These are phyloP conservation scores for Pristionchus maxplancki DNA, from an alignment of 2,888 invertebrate species.

Conservation along the genomic window DNA sequence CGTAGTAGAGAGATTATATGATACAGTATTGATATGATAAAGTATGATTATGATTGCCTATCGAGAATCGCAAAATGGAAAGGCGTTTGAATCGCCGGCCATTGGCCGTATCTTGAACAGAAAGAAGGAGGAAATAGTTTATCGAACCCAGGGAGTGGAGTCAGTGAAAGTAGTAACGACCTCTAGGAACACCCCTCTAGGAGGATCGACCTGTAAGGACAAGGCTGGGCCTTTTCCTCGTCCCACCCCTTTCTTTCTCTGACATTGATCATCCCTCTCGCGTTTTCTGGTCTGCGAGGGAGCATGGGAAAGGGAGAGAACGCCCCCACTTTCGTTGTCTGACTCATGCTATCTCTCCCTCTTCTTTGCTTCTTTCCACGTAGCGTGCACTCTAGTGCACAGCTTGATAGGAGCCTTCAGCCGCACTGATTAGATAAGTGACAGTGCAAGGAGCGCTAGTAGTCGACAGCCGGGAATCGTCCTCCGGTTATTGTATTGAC, in stretches of 20 bases:
- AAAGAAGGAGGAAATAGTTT: not conserved
- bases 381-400: conserved; percentile 3
- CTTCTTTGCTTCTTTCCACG: not conserved
- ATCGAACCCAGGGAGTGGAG: not conserved
- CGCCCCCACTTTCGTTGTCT: too few relatives aligned
- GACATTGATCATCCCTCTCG: not conserved
- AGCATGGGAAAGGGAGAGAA: too few relatives aligned
- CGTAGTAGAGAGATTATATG: conserved; percentile 34
- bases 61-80: not conserved
- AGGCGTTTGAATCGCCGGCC: conserved; percentile 7
- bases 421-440: not conserved
- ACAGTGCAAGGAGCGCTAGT: not conserved
- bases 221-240: not conserved
- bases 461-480: not conserved
- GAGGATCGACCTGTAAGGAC: not conserved
- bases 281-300: too few relatives aligned
- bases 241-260: not conserved
- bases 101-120: not conserved
- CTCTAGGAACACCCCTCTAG: not conserved
- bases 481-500: too few relatives aligned
- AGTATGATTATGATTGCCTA: not conserved
- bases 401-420: not conserved
- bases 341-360: not conserved
- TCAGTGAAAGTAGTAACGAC: conserved; percentile 1
- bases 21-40: not conserved